Evolutionary conservation across 1,140 invertebrate species (phyloP).

Genomic region (Mesaphorura yosii): DNA sequence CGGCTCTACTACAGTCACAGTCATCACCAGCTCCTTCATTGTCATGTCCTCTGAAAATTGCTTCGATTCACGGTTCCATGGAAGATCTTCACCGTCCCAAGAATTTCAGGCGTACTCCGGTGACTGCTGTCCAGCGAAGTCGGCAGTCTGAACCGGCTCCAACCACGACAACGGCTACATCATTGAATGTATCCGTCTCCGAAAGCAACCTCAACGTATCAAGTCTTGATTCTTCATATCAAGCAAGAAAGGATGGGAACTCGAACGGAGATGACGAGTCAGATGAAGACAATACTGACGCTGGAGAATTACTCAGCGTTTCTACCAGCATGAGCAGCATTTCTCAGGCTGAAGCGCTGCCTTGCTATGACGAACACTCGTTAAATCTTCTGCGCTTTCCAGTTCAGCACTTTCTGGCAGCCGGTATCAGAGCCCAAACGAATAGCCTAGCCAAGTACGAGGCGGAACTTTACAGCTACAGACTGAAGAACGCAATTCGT

Average conservation of each 20-base stretch:
- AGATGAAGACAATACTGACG: too few relatives aligned
- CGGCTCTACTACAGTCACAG: too few relatives aligned
- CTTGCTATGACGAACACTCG: not conserved
- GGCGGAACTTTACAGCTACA: not conserved
- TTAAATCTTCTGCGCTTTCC: not conserved
- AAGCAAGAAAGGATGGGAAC: too few relatives aligned
- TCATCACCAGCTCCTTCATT: too few relatives aligned
- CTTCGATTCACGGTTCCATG: not conserved
- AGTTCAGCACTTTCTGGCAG: not conserved
- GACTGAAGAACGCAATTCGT: slow-evolving; percentile 5
- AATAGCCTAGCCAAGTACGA: not conserved
- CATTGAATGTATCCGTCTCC: not conserved
- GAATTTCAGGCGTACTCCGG: not conserved
- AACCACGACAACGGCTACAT: not conserved
- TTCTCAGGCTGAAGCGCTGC: not conserved
- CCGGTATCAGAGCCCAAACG: not conserved
- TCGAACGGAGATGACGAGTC: too few relatives aligned
- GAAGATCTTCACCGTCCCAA: not conserved
- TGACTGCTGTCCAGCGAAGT: too few relatives aligned
- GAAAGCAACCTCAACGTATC: not conserved
- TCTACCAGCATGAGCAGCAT: too few relatives aligned
- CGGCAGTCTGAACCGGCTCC: not conserved
- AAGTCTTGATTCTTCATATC: too few relatives aligned
- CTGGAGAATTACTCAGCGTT: too few relatives aligned
- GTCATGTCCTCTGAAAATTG: not conserved